Conservation (phyloP, 1,140 invertebrate genomes). For the Linepithema humile region DNA sequence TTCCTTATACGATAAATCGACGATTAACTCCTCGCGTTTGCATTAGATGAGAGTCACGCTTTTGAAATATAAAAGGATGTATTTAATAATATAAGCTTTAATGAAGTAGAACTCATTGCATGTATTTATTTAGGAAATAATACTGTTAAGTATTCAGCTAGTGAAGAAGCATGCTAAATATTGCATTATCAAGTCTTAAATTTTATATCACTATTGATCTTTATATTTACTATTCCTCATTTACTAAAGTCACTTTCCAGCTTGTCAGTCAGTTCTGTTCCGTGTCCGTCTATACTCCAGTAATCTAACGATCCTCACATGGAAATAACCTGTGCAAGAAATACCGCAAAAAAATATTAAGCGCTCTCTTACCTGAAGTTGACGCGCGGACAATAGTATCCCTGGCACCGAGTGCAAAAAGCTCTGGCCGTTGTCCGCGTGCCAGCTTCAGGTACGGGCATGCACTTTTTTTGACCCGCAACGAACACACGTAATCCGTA, state of each 20-base stretch:
- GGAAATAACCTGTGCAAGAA: conserved; percentile 23
- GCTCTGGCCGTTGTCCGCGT: conserved; percentile 57
- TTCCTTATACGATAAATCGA: conserved; percentile 10
- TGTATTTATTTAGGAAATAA: background rate
- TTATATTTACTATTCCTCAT: background rate
- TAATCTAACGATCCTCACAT: conserved; percentile 48
- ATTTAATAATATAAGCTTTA: background rate
- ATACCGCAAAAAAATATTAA: conserved; percentile 55
- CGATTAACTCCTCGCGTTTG: background rate
- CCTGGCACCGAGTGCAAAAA: conserved; percentile 48
- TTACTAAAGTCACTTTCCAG: conserved; percentile 8
- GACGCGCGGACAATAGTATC: conserved; percentile 62
- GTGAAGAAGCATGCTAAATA: background rate
- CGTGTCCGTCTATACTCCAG: conserved; percentile 13
- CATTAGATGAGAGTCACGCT: background rate
- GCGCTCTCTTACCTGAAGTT: conserved; percentile 62
- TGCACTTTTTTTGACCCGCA: conserved; percentile 58
- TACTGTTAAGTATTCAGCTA: too few species aligned
- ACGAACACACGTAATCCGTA: conserved; percentile 55
- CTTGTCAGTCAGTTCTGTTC: background rate
- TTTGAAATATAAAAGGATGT: background rate
- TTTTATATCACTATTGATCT: background rate
- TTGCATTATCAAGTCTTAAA: background rate
- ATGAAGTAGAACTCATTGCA: too few species aligned
- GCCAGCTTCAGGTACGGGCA: conserved; percentile 65